Evolutionary conservation across 2,113 vertebrate species (phyloP).

Genomic region (Macquaria australasica): DNA sequence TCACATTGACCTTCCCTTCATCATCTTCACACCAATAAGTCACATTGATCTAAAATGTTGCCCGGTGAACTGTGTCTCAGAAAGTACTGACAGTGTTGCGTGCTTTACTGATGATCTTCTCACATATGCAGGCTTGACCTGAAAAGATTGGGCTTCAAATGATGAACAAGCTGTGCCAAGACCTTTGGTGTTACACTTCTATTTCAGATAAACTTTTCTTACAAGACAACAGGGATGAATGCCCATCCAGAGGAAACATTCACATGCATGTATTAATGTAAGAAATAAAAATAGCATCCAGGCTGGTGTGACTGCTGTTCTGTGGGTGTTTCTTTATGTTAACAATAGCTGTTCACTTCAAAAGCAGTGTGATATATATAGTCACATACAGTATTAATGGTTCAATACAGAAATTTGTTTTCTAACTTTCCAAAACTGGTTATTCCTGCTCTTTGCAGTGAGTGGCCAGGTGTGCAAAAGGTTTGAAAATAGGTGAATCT

Average conservation of each 20-base stretch:
- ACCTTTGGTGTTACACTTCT: slow-evolving; percentile 2
- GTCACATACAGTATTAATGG: not conserved
- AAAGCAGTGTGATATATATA: not conserved
- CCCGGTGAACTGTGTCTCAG: slow-evolving; percentile 11
- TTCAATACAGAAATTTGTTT: not conserved
- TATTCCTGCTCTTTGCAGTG: not conserved
- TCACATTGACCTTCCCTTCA: slow-evolving; percentile 59
- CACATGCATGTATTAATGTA: not conserved
- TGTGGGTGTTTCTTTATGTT: not conserved
- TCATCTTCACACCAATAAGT: slow-evolving; percentile 27
- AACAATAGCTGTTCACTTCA: not conserved
- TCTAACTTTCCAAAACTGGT: not conserved
- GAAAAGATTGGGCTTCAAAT: slow-evolving; percentile 40
- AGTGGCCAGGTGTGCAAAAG: not conserved
- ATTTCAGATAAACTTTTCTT: not conserved
- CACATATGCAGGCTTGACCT: not conserved
- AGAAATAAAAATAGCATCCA: not conserved
- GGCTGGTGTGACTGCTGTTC: not conserved
- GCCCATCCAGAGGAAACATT: not conserved
- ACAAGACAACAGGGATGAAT: not conserved
- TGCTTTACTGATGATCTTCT: slow-evolving; percentile 14
- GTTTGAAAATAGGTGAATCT: slow-evolving; percentile 9
- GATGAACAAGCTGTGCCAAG: slow-evolving; percentile 6
- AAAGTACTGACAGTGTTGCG: not conserved
- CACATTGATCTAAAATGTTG: slow-evolving; percentile 44